Conservation (phyloP, 2,113 vertebrate species). For the Prinia subflava region DNA sequence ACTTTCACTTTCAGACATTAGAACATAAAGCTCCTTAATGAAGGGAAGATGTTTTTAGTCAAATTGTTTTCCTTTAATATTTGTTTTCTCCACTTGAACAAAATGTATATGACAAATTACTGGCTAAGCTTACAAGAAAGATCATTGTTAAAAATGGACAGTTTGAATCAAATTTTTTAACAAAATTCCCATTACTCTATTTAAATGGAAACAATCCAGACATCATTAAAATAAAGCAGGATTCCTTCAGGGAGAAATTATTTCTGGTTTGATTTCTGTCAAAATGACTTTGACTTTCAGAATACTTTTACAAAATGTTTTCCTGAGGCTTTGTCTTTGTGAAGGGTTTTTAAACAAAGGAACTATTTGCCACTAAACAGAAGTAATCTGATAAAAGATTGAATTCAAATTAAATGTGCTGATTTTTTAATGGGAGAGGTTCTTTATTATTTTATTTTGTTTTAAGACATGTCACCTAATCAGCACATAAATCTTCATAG, state of each 20-base stretch:
- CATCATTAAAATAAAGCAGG: slow-evolving; percentile 72
- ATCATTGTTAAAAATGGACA: slow-evolving; percentile 61
- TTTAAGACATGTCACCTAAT: slow-evolving; percentile 56
- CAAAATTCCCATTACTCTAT: slow-evolving; percentile 59
- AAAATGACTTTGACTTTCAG: slow-evolving; percentile 77
- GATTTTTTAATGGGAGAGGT: slow-evolving; percentile 58
- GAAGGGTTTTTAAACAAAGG: slow-evolving; percentile 67
- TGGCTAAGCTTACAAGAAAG: slow-evolving; percentile 50
- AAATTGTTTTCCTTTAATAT: slow-evolving; percentile 54
- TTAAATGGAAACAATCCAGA: slow-evolving; percentile 69
- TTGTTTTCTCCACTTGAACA: slow-evolving; percentile 37
- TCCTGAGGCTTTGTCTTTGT: slow-evolving; percentile 64
- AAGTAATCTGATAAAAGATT: slow-evolving; percentile 73
- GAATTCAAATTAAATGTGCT: slow-evolving; percentile 72
- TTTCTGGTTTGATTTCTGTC: slow-evolving; percentile 76
- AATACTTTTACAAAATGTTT: slow-evolving; percentile 66
- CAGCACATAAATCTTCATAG: slow-evolving; percentile 71
- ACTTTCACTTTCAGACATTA: slow-evolving; percentile 49
- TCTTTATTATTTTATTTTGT: slow-evolving; percentile 73
- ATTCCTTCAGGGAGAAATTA: slow-evolving; percentile 79
- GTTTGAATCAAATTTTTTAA: slow-evolving; percentile 52
- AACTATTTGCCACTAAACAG: slow-evolving; percentile 62
- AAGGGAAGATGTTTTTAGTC: slow-evolving; percentile 57
- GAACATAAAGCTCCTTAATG: slow-evolving; percentile 27
- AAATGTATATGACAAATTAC: slow-evolving; percentile 57